Conservation (phyloP, 2,888 invertebrate genomes). For the Mimas tiliae region DNA sequence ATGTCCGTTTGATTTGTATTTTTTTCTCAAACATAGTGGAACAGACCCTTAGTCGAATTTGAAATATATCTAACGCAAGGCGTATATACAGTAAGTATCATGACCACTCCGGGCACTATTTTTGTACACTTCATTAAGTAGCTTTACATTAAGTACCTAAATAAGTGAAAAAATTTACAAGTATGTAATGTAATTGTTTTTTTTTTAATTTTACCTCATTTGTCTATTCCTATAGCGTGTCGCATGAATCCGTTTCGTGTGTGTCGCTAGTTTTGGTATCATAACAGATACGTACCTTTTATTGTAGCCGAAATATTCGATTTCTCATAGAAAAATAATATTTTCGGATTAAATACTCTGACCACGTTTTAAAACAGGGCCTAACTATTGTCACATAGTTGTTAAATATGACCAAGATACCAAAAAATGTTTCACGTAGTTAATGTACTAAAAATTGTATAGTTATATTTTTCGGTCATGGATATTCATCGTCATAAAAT, state of each 20-base stretch:
- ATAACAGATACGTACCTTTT: slow-evolving; percentile 55
- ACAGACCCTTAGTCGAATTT: slow-evolving; percentile 58
- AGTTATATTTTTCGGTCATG: slow-evolving; percentile 48
- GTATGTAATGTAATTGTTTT: slow-evolving; percentile 54
- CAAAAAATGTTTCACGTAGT: slow-evolving; percentile 54
- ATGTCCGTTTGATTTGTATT: neutral
- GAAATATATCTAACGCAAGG: slow-evolving; percentile 59
- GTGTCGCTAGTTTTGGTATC: slow-evolving; percentile 64
- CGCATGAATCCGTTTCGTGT: slow-evolving; percentile 54
- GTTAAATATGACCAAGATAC: slow-evolving; percentile 61
- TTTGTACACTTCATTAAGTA: slow-evolving; percentile 64
- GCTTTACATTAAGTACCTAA: slow-evolving; percentile 56
- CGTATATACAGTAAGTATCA: slow-evolving; percentile 60
- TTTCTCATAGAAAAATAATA: slow-evolving; percentile 47
- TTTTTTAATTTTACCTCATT: slow-evolving; percentile 67
- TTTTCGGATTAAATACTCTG: slow-evolving; percentile 42
- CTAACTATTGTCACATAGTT: slow-evolving; percentile 68
- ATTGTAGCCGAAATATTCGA: slow-evolving; percentile 45
- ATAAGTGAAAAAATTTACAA: slow-evolving; percentile 51
- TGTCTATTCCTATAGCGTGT: slow-evolving; percentile 66
- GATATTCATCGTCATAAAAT: slow-evolving; percentile 32
- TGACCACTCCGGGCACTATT: slow-evolving; percentile 63
- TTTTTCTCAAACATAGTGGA: neutral
- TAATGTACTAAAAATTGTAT: slow-evolving; percentile 57
- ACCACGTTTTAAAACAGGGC: slow-evolving; percentile 56